phyloP scores from a whole-genome alignment of 2,113 vertebrate genomes.

The Tragelaphus scriptus region DNA sequence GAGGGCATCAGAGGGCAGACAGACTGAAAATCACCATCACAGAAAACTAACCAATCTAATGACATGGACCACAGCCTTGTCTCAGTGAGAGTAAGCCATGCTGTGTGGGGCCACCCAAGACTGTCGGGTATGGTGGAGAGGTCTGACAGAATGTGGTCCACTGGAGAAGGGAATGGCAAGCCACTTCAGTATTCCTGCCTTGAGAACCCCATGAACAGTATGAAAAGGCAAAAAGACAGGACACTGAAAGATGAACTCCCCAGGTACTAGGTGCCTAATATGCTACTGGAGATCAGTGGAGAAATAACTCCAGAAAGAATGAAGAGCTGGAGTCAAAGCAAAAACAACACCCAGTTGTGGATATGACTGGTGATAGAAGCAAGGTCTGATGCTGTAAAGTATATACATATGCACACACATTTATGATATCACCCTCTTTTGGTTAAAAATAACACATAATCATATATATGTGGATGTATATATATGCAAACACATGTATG shows the following conservation, averaged over 20 bases:
- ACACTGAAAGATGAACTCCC: neutral
- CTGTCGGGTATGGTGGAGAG: neutral
- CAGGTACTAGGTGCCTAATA: neutral
- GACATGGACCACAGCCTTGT: neutral
- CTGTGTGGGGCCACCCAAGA: neutral
- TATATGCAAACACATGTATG: neutral
- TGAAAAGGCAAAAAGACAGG: neutral
- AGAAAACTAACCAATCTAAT: neutral
- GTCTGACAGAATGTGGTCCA: neutral
- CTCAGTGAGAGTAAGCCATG: neutral
- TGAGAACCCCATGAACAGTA: neutral
- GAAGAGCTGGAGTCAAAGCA: neutral
- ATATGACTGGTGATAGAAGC: neutral
- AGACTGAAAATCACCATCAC: neutral
- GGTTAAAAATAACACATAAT: neutral
- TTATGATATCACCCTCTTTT: neutral
- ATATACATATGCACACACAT: neutral
- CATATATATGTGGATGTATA: neutral
- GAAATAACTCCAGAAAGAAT: neutral
- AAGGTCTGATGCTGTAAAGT: neutral
- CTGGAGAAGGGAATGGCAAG: neutral
- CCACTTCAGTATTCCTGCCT: neutral
- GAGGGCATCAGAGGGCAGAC: neutral
- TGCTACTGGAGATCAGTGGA: neutral
- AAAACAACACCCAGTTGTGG: neutral